These are phyloP conservation scores for Hydrolagus colliei DNA, from an alignment of 2,797 vertebrate genomes.

Conservation along the genomic window DNA sequence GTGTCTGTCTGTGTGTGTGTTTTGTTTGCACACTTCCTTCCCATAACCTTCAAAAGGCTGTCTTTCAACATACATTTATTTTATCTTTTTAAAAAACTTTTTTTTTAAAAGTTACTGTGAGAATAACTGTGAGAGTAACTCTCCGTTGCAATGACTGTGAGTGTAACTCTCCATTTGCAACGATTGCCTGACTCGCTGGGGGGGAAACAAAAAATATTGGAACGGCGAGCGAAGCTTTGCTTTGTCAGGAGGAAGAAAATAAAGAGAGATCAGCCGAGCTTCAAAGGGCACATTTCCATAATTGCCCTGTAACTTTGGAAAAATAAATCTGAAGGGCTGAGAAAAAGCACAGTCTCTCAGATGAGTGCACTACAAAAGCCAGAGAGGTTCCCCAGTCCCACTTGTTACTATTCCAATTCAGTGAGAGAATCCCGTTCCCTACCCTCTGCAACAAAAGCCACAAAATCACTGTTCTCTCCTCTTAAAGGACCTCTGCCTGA, in stretches of 20 bases:
- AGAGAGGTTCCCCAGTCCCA: constrained; percentile 61
- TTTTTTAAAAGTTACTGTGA: neutral
- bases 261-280: constrained; percentile 72
- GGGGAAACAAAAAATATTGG: constrained; percentile 35
- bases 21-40: constrained; percentile 34
- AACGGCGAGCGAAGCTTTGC: constrained; percentile 54
- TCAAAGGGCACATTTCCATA: constrained; percentile 97
- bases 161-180: constrained; percentile 36
- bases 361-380: constrained; percentile 83
- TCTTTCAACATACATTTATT: constrained; percentile 39
- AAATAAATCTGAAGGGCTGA: constrained; percentile 76
- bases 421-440: constrained; percentile 74
- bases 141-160: too few relatives aligned
- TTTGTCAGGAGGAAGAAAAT: constrained; percentile 69
- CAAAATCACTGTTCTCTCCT: constrained; percentile 72
- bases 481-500: constrained; percentile 56
- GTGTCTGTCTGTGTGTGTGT: too few relatives aligned
- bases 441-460: constrained; percentile 78
- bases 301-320: constrained; percentile 93
- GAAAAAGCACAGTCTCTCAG: constrained; percentile 83
- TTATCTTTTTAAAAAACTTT: constrained; percentile 39
- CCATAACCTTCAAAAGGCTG: constrained; percentile 36
- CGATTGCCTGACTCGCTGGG: constrained; percentile 38
- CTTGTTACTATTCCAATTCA: constrained; percentile 79
- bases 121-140: too few relatives aligned